A percentile compares a stretch with the other conserved stretches of the same genome.
phyloP scores from a whole-genome alignment of 2,797 vertebrate genomes.

The Acipenser ruthenus region DNA sequence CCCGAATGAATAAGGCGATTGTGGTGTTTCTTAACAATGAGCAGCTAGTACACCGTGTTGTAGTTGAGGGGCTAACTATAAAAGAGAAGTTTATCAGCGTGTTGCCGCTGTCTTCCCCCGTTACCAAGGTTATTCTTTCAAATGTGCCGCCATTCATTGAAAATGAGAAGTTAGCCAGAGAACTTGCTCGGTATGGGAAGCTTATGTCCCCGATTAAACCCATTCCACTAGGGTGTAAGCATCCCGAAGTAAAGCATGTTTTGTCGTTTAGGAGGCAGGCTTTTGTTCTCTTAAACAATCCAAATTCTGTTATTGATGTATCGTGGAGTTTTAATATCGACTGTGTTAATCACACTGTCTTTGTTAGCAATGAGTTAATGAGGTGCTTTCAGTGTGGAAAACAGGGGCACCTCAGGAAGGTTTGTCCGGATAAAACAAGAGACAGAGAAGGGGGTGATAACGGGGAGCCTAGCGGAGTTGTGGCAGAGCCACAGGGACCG shows the following conservation, averaged over 20 bases:
- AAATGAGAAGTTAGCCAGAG: background rate
- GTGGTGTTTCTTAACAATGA: no score
- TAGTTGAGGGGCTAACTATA: no score
- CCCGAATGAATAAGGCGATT: no score
- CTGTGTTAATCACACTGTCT: background rate
- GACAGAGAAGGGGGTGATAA: no score
- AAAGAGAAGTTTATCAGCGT: background rate
- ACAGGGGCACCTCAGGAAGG: background rate
- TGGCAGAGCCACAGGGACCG: no score
- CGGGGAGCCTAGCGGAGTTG: no score
- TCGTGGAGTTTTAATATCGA: background rate
- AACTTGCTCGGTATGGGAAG: background rate
- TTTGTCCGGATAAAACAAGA: no score
- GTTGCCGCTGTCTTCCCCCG: background rate
- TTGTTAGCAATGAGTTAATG: background rate
- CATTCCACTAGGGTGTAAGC: background rate
- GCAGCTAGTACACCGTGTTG: no score
- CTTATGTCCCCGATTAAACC: background rate
- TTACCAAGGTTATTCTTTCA: background rate
- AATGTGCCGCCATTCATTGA: background rate
- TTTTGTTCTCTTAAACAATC: background rate
- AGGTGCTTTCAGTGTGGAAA: background rate
- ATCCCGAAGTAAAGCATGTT: background rate
- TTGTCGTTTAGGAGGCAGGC: background rate
- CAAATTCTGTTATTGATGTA: background rate